phyloP scores from a whole-genome alignment of 1,140 invertebrate genomes.

The Drosophila auraria region DNA sequence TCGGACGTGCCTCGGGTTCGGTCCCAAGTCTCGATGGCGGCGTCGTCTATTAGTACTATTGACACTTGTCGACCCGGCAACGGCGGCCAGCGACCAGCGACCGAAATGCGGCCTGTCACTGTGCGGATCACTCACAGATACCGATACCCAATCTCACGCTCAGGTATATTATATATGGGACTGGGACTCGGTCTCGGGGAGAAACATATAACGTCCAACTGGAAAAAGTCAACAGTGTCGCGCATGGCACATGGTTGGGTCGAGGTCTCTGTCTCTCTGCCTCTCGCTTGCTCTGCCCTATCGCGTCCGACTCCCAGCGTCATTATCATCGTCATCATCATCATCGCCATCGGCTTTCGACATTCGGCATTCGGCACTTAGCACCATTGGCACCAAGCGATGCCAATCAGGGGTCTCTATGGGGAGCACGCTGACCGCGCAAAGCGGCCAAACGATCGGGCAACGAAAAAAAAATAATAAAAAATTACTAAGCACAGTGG shows the following conservation, averaged over 20 bases:
- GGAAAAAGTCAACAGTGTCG: slow-evolving; percentile 76
- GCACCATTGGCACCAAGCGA: slow-evolving; percentile 80
- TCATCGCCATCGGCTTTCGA: slow-evolving; percentile 51
- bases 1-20: slow-evolving; percentile 36
- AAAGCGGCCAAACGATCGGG: slow-evolving; percentile 11
- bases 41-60: slow-evolving; percentile 79
- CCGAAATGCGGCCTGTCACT: slow-evolving; percentile 76
- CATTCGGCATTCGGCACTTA: slow-evolving; percentile 81
- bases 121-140: slow-evolving; percentile 68
- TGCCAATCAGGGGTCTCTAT: slow-evolving; percentile 73
- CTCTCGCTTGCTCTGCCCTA: slow-evolving; percentile 9
- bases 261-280: slow-evolving; percentile 21
- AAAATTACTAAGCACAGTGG: slow-evolving; percentile 37
- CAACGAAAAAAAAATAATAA: slow-evolving; percentile 6
- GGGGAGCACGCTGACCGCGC: slow-evolving; percentile 43
- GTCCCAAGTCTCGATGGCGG: slow-evolving; percentile 47
- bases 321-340: slow-evolving; percentile 23
- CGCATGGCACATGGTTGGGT: slow-evolving; percentile 71
- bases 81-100: background rate
- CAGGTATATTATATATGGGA: slow-evolving; percentile 36
- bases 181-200: background rate
- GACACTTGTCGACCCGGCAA: slow-evolving; percentile 76
- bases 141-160: slow-evolving; percentile 32
- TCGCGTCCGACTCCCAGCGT: slow-evolving; percentile 18
- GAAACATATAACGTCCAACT: slow-evolving; percentile 55